These are phyloP conservation scores for Virgularia gustaviana DNA, from an alignment of 92 coral and sea anemone genomes.

Conservation along the genomic window DNA sequence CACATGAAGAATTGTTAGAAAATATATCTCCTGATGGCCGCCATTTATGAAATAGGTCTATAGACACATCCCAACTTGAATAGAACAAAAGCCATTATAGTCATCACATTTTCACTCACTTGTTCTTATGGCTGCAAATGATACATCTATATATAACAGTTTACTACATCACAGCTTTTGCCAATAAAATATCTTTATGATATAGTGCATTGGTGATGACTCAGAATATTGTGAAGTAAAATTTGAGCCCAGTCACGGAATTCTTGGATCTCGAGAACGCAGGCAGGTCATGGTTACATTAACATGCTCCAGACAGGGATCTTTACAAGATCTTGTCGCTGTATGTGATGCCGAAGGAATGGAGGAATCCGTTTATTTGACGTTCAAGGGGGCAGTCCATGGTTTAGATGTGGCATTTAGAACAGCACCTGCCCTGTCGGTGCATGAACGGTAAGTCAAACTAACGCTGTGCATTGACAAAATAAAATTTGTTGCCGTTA, in stretches of 20 bases:
- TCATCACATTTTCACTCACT: too few species aligned
- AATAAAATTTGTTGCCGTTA: conserved; percentile 12
- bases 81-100: too few species aligned
- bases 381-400: conserved; percentile 68
- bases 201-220: conserved; percentile 30
- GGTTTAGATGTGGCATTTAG: conserved; percentile 77
- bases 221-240: conserved; percentile 53
- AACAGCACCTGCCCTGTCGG: background rate
- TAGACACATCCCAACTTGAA: too few species aligned
- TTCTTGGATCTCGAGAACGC: conserved; percentile 74
- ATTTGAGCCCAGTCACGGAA: conserved; percentile 71
- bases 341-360: conserved; percentile 75
- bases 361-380: conserved; percentile 72
- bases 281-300: conserved; percentile 63
- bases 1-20: too few species aligned
- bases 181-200: background rate
- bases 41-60: too few species aligned
- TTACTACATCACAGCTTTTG: too few species aligned
- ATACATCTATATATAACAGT: too few species aligned
- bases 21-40: too few species aligned
- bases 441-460: conserved; percentile 27
- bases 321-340: conserved; percentile 58
- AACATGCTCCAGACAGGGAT: conserved; percentile 80
- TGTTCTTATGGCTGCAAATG: too few species aligned
- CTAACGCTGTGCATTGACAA: conserved; percentile 53